Evolutionary conservation across 2,113 vertebrate genomes (phyloP).

Genomic region (Ceuthmochares aereus): DNA sequence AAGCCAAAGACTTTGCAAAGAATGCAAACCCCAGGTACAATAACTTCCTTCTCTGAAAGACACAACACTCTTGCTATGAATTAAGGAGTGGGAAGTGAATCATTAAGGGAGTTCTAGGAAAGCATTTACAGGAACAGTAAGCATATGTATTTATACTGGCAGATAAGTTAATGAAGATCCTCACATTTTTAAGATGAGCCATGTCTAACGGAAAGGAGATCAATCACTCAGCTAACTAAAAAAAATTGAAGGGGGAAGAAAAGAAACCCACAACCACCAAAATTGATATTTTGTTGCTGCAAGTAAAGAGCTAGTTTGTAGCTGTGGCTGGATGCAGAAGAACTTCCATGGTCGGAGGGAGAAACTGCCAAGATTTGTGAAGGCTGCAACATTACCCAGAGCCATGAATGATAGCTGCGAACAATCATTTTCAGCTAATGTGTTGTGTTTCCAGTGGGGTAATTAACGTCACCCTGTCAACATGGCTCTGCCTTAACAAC

Average conservation of each 20-base stretch:
- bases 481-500: constrained; percentile 14
- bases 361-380: background rate
- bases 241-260: no score
- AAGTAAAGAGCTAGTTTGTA: background rate
- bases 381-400: background rate
- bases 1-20: background rate
- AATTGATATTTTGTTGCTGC: background rate
- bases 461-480: constrained; percentile 44
- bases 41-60: background rate
- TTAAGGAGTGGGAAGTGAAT: background rate
- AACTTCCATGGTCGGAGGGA: background rate
- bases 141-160: background rate
- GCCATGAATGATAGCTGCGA: background rate
- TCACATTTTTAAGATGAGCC: background rate
- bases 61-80: background rate
- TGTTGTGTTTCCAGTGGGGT: constrained; percentile 12
- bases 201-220: background rate
- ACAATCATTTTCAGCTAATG: background rate
- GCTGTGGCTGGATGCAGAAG: background rate
- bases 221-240: background rate
- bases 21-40: background rate
- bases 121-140: background rate
- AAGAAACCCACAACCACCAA: background rate
- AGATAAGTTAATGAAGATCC: background rate
- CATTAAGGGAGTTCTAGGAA: background rate